Conservation (phyloP, 2,113 vertebrate species). For the Ameiurus melas region DNA sequence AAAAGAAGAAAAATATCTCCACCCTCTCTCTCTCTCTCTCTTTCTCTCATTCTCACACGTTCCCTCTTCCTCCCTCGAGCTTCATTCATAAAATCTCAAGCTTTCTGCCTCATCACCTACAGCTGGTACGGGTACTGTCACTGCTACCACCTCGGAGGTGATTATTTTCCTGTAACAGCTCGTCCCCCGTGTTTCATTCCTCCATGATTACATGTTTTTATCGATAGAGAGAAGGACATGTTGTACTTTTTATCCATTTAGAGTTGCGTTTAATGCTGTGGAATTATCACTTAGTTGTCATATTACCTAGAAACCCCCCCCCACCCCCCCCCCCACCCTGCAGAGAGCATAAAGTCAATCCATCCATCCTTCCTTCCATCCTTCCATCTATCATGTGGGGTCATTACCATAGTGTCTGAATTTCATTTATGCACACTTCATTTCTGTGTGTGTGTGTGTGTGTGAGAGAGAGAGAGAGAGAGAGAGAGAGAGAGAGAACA, state of each 20-base stretch:
- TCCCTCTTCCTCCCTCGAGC: neutral
- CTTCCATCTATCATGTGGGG: no score
- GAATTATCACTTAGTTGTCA: neutral
- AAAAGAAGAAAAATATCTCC: neutral
- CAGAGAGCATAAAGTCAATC: neutral
- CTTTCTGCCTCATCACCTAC: neutral
- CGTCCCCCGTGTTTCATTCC: neutral
- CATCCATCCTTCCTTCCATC: neutral
- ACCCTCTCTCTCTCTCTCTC: neutral
- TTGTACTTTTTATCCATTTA: neutral
- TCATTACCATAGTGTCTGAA: no score
- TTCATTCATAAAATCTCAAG: constrained; percentile 32
- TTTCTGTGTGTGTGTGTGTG: neutral
- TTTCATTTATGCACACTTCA: no score
- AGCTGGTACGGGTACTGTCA: neutral
- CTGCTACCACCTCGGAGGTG: neutral
- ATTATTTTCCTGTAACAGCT: neutral
- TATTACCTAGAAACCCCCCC: neutral
- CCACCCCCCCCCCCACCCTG: no score
- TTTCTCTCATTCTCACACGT: neutral
- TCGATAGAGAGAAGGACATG: neutral
- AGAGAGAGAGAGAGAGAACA: neutral
- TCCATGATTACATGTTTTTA: neutral
- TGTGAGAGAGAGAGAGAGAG: neutral
- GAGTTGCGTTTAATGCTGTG: neutral